Percentiles rank a stretch among this genome's conserved stretches.
phyloP scores from a whole-genome alignment of 2,113 vertebrate genomes.

The Barnardius zonarius region DNA sequence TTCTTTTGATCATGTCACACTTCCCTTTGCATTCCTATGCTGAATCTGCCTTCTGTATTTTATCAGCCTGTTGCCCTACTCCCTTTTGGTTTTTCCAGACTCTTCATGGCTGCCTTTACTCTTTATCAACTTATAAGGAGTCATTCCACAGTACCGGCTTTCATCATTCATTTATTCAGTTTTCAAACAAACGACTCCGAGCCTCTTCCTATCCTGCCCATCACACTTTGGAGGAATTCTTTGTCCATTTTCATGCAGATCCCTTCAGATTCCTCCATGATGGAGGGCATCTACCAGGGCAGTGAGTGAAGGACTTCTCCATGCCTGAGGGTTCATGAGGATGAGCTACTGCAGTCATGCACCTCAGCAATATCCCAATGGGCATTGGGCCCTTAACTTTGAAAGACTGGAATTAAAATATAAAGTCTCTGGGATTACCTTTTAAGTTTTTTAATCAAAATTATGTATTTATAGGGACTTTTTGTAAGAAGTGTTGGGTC shows the following conservation, averaged over 20 bases:
- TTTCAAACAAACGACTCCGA: neutral
- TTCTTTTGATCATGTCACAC: constrained; percentile 15
- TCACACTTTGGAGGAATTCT: neutral
- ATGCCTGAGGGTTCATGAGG: neutral
- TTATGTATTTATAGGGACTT: neutral
- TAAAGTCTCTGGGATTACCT: neutral
- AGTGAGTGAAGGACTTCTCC: neutral
- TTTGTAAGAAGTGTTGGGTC: neutral
- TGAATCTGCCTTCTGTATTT: neutral
- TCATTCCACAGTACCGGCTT: neutral
- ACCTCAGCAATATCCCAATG: neutral
- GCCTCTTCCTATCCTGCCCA: neutral
- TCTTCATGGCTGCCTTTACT: neutral
- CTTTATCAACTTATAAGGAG: neutral
- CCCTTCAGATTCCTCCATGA: neutral
- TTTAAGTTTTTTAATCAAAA: neutral
- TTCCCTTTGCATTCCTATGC: neutral
- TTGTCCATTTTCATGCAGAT: neutral
- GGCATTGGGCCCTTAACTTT: neutral
- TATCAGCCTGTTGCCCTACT: neutral
- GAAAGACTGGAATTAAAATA: neutral
- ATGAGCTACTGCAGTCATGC: neutral
- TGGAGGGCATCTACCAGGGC: neutral
- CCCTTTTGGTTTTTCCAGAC: neutral
- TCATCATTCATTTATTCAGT: neutral